Evolutionary conservation across 1,140 invertebrate genomes (phyloP).

Genomic region (Cryptotermes secundus): DNA sequence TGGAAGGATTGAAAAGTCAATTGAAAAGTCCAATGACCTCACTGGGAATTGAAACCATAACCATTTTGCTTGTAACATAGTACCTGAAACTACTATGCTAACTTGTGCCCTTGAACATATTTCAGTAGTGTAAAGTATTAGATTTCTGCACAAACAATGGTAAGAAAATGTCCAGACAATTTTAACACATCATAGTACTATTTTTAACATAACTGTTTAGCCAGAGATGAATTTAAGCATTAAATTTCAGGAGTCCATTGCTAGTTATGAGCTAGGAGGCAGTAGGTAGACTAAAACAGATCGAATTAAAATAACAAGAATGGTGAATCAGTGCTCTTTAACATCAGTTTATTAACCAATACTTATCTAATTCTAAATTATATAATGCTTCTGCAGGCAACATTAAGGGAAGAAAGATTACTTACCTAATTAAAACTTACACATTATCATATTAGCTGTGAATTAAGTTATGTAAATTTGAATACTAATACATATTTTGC

Average conservation of each 20-base stretch:
- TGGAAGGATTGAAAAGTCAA: no score
- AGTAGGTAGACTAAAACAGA: background rate
- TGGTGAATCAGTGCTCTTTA: background rate
- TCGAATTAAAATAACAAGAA: background rate
- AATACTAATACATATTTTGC: background rate
- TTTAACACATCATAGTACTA: no score
- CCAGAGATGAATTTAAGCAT: background rate
- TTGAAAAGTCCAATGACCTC: no score
- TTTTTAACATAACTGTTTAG: no score
- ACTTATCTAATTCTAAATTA: background rate
- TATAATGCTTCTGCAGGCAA: background rate
- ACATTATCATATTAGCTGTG: background rate
- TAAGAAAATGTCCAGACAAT: background rate
- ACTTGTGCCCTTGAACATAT: no score
- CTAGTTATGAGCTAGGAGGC: background rate
- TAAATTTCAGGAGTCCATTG: background rate
- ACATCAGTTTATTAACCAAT: background rate
- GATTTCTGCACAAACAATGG: background rate
- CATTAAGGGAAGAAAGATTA: background rate
- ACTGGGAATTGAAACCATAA: no score
- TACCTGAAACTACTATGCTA: no score
- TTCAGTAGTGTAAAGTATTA: background rate
- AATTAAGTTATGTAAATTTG: background rate
- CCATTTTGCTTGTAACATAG: no score
- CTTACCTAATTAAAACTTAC: background rate